Evolutionary conservation across 2,888 invertebrate species (phyloP).

Genomic region (Pseudococcus viburni): DNA sequence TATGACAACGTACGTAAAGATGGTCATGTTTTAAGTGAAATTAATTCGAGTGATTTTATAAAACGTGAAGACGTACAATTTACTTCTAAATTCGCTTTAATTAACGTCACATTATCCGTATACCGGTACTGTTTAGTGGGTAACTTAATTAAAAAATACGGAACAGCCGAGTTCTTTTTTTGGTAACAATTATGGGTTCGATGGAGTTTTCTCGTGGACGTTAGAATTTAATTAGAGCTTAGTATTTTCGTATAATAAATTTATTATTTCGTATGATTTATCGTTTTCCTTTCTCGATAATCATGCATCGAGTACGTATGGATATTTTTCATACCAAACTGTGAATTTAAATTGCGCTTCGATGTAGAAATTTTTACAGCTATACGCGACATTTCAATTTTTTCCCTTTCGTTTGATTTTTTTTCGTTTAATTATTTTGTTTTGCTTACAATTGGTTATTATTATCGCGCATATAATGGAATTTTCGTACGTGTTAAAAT

Average conservation of each 20-base stretch:
- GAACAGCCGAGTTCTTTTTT: background rate
- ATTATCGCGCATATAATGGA: background rate
- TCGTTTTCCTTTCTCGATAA: background rate
- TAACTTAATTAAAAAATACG: background rate
- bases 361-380: background rate
- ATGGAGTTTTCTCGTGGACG: background rate
- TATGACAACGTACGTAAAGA: background rate
- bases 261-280: conserved; percentile 19
- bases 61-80: background rate
- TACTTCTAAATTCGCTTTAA: conserved; percentile 2
- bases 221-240: conserved; percentile 43
- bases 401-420: background rate
- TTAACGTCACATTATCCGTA: conserved; percentile 12
- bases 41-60: conserved; percentile 1
- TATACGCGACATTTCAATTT: background rate
- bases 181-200: background rate
- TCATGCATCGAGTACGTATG: background rate
- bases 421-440: background rate
- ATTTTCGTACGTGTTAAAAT: background rate
- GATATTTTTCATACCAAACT: background rate
- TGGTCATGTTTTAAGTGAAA: background rate
- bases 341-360: conserved; percentile 16
- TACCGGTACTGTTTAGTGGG: background rate
- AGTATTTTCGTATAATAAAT: conserved; percentile 31
- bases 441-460: conserved; percentile 5